Evolutionary conservation across 1,140 invertebrate species (phyloP).

Genomic region (Leptinotarsa undecemlineata): DNA sequence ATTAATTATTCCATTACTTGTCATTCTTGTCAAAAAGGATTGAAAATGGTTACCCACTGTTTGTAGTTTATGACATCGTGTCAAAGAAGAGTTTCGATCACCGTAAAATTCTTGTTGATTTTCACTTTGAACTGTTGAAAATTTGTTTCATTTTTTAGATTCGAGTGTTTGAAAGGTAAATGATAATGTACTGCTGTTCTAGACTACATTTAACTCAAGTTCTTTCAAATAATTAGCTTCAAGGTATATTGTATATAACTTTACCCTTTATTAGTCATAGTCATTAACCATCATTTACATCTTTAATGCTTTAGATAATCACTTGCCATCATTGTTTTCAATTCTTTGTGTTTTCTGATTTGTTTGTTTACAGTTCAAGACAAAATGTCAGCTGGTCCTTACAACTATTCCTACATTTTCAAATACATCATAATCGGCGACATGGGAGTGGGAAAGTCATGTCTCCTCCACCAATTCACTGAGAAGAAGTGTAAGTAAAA

Average conservation of each 20-base stretch:
- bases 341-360: background rate
- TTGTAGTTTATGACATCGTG: background rate
- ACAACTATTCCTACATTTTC: constrained; percentile 99
- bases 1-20: too few relatives aligned
- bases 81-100: background rate
- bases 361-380: background rate
- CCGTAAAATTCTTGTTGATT: too few relatives aligned
- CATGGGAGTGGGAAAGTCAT: constrained; percentile 98
- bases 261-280: background rate
- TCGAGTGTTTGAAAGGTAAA: too few relatives aligned
- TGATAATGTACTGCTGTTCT: too few relatives aligned
- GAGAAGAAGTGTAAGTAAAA: constrained; percentile 97
- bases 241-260: background rate
- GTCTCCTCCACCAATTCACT: constrained; percentile 98
- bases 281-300: background rate
- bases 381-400: constrained; percentile 88
- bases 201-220: too few relatives aligned
- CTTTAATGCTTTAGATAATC: too few relatives aligned
- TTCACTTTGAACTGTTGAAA: too few relatives aligned
- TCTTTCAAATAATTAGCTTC: constrained; percentile 11
- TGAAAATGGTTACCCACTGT: background rate
- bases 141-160: too few relatives aligned
- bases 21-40: too few relatives aligned
- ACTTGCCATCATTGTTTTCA: too few relatives aligned
- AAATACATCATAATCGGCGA: constrained; percentile 99